Conservation (phyloP, 2,888 invertebrate species). For the Scelioninae gen. 1 region DNA sequence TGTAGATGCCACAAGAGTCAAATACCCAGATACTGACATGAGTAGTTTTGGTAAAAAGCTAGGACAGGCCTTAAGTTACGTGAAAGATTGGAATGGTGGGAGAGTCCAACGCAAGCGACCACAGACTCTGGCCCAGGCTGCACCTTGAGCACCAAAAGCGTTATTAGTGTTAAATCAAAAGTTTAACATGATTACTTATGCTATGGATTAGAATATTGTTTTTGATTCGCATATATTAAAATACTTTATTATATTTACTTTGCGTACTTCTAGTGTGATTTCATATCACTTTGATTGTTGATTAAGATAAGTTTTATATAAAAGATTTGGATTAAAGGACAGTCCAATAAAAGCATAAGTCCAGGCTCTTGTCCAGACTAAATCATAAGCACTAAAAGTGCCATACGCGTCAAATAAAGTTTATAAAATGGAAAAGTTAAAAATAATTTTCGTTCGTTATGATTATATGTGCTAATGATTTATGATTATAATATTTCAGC, state of each 20-base stretch:
- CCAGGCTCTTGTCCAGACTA: neutral
- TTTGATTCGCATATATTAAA: neutral
- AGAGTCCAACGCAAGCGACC: slow-evolving; percentile 30
- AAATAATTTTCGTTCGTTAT: slow-evolving; percentile 1
- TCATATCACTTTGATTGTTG: slow-evolving; percentile 7
- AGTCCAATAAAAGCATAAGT: neutral
- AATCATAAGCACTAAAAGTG: neutral
- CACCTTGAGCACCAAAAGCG: neutral
- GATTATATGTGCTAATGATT: neutral
- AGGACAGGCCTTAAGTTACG: slow-evolving; percentile 43
- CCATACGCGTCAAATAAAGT: neutral
- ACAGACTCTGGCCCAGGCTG: slow-evolving; percentile 3
- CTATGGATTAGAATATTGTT: neutral
- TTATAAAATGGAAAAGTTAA: slow-evolving; percentile 10
- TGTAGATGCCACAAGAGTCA: slow-evolving; percentile 14
- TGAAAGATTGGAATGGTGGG: slow-evolving; percentile 50
- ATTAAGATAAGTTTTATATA: slow-evolving; percentile 10
- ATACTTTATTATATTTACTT: too few relatives aligned
- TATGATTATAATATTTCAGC: slow-evolving; percentile 13
- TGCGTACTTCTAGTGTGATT: slow-evolving; percentile 12
- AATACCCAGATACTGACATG: slow-evolving; percentile 25
- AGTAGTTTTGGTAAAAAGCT: slow-evolving; percentile 34
- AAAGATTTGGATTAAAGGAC: slow-evolving; percentile 4
- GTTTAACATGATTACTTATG: too few relatives aligned
- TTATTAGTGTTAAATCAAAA: neutral